Evolutionary conservation across 2,113 vertebrate genomes (phyloP).

Genomic region (Trochalopteron elliotii): DNA sequence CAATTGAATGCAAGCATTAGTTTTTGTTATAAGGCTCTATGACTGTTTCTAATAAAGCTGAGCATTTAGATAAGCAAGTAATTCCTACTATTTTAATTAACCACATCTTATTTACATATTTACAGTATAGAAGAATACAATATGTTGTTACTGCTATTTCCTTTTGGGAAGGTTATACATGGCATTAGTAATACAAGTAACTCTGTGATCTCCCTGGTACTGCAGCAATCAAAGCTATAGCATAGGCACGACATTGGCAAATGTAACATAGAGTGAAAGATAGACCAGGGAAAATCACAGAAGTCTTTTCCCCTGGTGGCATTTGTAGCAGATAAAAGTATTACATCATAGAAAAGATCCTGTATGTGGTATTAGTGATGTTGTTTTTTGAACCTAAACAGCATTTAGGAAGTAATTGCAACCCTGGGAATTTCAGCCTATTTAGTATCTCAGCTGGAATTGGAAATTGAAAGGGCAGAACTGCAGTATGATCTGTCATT

Average conservation of each 20-base stretch:
- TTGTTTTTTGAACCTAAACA: neutral
- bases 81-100: neutral
- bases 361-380: neutral
- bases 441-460: neutral
- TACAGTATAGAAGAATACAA: neutral
- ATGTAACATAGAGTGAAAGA: neutral
- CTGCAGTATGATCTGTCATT: neutral
- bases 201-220: accelerated
- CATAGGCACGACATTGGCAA: neutral
- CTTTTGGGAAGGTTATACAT: neutral
- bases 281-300: neutral
- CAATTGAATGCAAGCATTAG: neutral
- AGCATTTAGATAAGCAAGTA: neutral
- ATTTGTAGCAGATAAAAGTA: neutral
- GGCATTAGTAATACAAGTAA: neutral
- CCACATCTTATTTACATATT: neutral
- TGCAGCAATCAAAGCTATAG: neutral
- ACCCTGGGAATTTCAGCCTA: neutral
- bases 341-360: neutral
- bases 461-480: neutral
- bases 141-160: neutral
- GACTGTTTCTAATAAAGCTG: neutral
- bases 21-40: neutral
- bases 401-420: neutral
- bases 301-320: neutral